Conservation (phyloP, 2,888 invertebrate species). For the Diloba caeruleocephala region DNA sequence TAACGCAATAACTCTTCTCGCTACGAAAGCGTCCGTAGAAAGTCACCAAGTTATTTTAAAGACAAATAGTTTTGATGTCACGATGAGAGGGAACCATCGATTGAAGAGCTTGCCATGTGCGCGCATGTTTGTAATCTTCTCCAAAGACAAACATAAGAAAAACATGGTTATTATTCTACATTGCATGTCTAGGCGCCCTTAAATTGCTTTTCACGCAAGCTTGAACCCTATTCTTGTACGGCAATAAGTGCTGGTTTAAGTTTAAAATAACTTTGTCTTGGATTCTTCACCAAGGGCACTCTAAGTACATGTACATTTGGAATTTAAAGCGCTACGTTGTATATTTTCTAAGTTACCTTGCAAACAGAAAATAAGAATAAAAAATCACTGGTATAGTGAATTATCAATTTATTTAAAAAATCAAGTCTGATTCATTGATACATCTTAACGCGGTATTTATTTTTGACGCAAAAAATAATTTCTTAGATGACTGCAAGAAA, state of each 20-base stretch:
- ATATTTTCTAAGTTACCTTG: slow-evolving; percentile 53
- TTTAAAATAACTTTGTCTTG: slow-evolving; percentile 19
- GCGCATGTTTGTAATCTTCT: slow-evolving; percentile 83
- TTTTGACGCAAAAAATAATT: slow-evolving; percentile 55
- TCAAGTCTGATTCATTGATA: slow-evolving; percentile 32
- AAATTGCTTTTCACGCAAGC: slow-evolving; percentile 36
- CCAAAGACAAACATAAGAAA: slow-evolving; percentile 85
- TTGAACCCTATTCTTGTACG: slow-evolving; percentile 40
- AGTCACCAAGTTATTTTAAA: slow-evolving; percentile 82
- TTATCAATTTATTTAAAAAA: slow-evolving; percentile 29
- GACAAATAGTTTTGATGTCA: slow-evolving; percentile 85
- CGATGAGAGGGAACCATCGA: slow-evolving; percentile 73
- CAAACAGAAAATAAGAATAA: slow-evolving; percentile 50
- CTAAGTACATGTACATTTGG: slow-evolving; percentile 65
- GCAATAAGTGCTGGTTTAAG: slow-evolving; percentile 6
- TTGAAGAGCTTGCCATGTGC: slow-evolving; percentile 77
- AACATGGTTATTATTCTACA: slow-evolving; percentile 78
- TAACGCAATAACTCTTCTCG: slow-evolving; percentile 75
- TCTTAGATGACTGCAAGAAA: slow-evolving; percentile 57
- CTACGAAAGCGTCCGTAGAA: slow-evolving; percentile 66
- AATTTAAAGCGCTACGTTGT: slow-evolving; percentile 65
- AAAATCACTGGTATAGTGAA: slow-evolving; percentile 37
- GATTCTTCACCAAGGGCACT: slow-evolving; percentile 50
- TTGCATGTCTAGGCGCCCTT: slow-evolving; percentile 33
- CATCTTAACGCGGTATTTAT: slow-evolving; percentile 59